Percentiles rank a stretch among this genome's conserved stretches.
Conservation (phyloP, 2,113 vertebrate species). For the Cryptoleucopteryx plumbea region DNA sequence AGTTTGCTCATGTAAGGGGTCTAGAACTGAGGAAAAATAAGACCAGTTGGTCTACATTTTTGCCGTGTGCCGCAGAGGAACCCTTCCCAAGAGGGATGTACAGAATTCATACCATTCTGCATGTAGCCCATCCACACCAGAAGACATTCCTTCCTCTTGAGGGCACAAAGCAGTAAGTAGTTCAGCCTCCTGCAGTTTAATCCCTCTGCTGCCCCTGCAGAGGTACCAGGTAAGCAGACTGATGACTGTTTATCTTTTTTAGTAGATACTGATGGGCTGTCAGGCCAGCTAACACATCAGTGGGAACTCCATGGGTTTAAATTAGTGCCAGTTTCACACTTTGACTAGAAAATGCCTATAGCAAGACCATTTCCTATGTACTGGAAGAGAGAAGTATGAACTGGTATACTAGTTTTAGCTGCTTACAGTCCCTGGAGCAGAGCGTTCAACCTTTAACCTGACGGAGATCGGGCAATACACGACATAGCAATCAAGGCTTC, state of each 20-base stretch:
- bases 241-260: not conserved
- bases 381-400: rapidly evolving
- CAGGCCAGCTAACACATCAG: not conserved
- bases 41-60: not conserved
- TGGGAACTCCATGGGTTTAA: not conserved
- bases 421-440: not conserved
- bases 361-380: rapidly evolving
- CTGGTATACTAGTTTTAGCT: not conserved
- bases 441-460: not conserved
- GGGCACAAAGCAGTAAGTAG: not conserved
- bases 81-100: not conserved
- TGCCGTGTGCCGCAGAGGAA: not conserved
- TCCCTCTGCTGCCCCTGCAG: not conserved
- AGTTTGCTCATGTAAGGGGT: not conserved
- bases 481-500: not conserved
- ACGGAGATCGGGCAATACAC: not conserved
- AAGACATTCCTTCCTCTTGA: not conserved
- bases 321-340: not conserved
- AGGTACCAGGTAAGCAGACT: not conserved
- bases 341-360: not conserved
- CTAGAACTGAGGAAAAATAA: not conserved
- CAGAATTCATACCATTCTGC: not conserved
- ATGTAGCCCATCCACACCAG: rapidly evolving
- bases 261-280: not conserved
- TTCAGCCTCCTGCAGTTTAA: not conserved